Percentiles rank a stretch among this genome's conserved stretches.
These are phyloP conservation scores for Chaetodon auriga DNA, from an alignment of 2,113 vertebrate genomes.

Conservation along the genomic window DNA sequence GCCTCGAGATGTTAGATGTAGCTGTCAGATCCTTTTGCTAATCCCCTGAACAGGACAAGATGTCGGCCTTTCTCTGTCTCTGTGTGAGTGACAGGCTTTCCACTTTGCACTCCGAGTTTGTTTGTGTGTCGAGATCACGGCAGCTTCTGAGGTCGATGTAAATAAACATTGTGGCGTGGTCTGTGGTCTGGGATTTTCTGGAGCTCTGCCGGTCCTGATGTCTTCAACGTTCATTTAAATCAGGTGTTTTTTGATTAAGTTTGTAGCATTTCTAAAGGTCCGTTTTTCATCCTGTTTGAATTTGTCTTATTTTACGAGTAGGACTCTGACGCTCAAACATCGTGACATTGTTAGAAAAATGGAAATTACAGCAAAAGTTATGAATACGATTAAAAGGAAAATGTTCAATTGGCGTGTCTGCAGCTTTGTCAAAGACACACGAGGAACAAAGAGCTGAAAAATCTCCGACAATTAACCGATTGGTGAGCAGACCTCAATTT, in stretches of 20 bases:
- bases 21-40: slow-evolving; percentile 33
- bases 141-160: not conserved
- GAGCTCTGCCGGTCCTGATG: slow-evolving; percentile 2
- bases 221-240: not conserved
- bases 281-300: not conserved
- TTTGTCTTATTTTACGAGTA: not conserved
- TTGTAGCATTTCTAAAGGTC: not conserved
- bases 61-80: not conserved
- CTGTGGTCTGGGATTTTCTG: slow-evolving; percentile 6
- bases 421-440: not conserved
- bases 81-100: not conserved
- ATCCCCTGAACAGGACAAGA: slow-evolving; percentile 33
- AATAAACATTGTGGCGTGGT: slow-evolving; percentile 3
- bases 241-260: not conserved
- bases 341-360: not conserved
- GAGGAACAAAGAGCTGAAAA: not conserved
- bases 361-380: not conserved
- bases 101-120: not conserved
- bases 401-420: not conserved
- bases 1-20: slow-evolving; percentile 26
- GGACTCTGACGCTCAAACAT: not conserved
- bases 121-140: not conserved
- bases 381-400: not conserved
- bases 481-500: not conserved
- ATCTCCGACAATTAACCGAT: not conserved